A percentile compares a stretch with the other conserved stretches of the same genome.
phyloP scores from a whole-genome alignment of 2,888 invertebrate species.

The Caenorhabditis panamensis region DNA sequence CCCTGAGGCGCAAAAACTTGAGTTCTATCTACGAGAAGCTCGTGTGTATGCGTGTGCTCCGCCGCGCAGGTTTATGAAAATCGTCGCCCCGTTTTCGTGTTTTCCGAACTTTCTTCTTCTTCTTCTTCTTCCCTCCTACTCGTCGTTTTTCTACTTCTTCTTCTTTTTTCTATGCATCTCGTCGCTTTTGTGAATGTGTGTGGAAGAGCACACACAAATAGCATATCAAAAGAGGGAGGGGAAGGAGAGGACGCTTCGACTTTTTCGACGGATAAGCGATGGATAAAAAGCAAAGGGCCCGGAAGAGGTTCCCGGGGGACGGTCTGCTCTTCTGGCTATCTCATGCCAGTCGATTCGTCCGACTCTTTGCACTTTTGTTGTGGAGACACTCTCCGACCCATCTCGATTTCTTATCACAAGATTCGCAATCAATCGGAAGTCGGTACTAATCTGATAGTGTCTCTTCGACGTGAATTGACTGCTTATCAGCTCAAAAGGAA shows the following conservation, averaged over 20 bases:
- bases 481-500: neutral
- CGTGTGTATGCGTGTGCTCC: conserved; percentile 6
- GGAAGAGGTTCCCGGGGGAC: conserved; percentile 24
- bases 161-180: conserved; percentile 4
- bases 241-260: conserved; percentile 18
- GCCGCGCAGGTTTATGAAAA: conserved; percentile 55
- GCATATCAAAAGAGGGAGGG: conserved; percentile 40
- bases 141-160: conserved; percentile 25
- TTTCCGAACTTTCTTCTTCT: conserved; percentile 43
- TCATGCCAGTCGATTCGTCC: neutral
- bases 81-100: conserved; percentile 56
- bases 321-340: neutral
- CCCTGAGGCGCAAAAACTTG: conserved; percentile 54
- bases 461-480: neutral
- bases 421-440: neutral
- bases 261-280: conserved; percentile 46
- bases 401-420: neutral
- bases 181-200: conserved; percentile 13
- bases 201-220: conserved; percentile 24
- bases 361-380: conserved; percentile 42
- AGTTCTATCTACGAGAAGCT: conserved; percentile 37
- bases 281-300: conserved; percentile 40
- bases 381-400: neutral
- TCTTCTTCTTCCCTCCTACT: conserved; percentile 1
- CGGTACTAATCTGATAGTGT: neutral